Conservation (phyloP, 2,797 vertebrate species). For the Myotis myotis region DNA sequence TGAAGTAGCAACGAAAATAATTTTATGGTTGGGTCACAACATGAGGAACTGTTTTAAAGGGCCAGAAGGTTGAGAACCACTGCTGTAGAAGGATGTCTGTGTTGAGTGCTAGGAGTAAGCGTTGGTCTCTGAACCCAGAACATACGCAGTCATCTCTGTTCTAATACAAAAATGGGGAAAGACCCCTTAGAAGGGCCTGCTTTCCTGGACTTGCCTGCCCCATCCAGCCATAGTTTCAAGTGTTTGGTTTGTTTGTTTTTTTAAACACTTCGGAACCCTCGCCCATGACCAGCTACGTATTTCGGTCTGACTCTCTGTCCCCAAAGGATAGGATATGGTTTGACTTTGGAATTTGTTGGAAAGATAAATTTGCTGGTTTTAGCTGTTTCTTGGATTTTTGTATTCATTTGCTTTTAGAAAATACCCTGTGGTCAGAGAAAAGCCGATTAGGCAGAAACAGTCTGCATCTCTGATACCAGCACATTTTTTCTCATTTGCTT, state of each 20-base stretch:
- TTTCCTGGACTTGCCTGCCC: not conserved
- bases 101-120: not conserved
- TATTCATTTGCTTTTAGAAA: slow-evolving; percentile 37
- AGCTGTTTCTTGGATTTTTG: slow-evolving; percentile 13
- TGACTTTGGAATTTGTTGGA: not conserved
- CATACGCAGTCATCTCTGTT: not conserved
- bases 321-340: not conserved
- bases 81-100: not conserved
- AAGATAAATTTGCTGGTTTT: not conserved
- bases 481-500: slow-evolving; percentile 18
- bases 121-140: not conserved
- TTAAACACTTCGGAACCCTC: not conserved
- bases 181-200: not conserved
- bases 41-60: too few relatives aligned
- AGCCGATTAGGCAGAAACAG: not conserved
- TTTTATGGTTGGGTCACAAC: too few relatives aligned
- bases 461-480: not conserved
- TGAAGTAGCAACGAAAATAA: too few relatives aligned
- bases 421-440: not conserved
- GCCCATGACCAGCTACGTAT: not conserved
- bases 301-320: not conserved
- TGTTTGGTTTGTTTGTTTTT: too few relatives aligned
- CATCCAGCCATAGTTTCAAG: not conserved
- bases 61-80: too few relatives aligned
- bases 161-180: not conserved